Base-by-base conservation (phyloP, 2,888 invertebrate species). In the Fabriciana adippe region DNA sequence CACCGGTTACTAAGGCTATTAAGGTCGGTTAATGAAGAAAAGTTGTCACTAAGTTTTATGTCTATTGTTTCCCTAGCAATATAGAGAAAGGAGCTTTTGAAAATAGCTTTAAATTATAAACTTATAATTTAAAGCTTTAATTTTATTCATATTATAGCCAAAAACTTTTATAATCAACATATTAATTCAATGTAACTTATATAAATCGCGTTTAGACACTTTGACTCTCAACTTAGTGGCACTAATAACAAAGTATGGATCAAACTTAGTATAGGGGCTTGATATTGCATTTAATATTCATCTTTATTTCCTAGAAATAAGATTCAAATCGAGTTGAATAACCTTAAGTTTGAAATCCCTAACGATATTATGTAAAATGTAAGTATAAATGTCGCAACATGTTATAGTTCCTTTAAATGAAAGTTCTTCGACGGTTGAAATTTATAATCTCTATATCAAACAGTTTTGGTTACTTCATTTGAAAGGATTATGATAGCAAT, bases 211-310 rank as follows among this genome's bases (percentile, higher is more conserved):
- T 41, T 51, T 6, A 31, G 47, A 15, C 15, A 69, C 66, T 71
- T 70, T 48, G 64, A 72, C 73, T 73, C 73, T 73, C 74, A 76
- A 76, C 74, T 75, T 72, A 61, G 60, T 56, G 57, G 70, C 71
- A 62, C 68, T 72, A 70, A 75, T 73, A 75, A 76, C 78, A 76
- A 75, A 76, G 70, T 72, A 69, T 67, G 55, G 54, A 68, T 71
- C 68, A 66, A 70, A 77, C 74, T 73, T 75, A 51, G 59, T 45
- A 74, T 70, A 71, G 67, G 72, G 69, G 64, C 53, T 55, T 16
- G 55, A 56, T 56, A 71, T 21, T 14, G 54, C 54, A 74, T 6
- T 48, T 16, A 45, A 68, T 68, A 72, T 71, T 73, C 55, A 67
- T 70, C 69, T 67, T 63, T 75, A 69, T 64, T 45, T 3, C 15